Evolutionary conservation across 2,888 invertebrate genomes (phyloP).

Genomic region (Gisinianus flammeolus): DNA sequence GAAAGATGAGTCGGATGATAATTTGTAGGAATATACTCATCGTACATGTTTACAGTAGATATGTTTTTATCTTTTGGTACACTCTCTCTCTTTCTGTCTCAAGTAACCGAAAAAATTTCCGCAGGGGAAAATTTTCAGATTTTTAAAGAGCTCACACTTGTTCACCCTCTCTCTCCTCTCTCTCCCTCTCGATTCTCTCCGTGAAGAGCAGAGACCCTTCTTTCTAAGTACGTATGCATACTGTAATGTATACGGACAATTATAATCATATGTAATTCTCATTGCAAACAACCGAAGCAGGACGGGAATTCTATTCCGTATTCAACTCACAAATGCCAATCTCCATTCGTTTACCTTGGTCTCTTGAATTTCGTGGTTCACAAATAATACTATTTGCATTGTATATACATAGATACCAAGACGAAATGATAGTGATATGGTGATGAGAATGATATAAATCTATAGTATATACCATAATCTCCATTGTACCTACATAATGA

Average conservation of each 20-base stretch:
- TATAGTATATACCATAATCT: no score
- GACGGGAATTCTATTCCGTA: neutral
- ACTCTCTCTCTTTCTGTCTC: neutral
- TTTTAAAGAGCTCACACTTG: no score
- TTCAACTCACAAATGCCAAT: conserved; percentile 23
- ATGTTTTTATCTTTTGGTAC: no score
- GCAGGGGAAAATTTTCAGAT: neutral
- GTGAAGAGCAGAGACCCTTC: no score
- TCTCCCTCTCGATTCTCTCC: no score
- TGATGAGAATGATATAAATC: neutral
- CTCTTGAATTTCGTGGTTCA: no score
- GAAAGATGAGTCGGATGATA: no score
- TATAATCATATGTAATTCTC: neutral
- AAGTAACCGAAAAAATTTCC: neutral
- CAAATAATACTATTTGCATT: neutral
- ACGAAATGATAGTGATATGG: neutral
- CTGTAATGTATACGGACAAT: neutral
- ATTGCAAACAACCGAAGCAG: neutral
- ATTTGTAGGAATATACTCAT: no score
- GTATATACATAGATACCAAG: neutral
- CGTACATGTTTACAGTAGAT: no score
- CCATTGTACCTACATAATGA: no score
- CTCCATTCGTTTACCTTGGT: neutral
- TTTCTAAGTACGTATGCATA: no score
- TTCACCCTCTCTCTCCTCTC: neutral